Base-by-base conservation (phyloP, 2,113 vertebrate genomes). In the Echinops telfairi region DNA sequence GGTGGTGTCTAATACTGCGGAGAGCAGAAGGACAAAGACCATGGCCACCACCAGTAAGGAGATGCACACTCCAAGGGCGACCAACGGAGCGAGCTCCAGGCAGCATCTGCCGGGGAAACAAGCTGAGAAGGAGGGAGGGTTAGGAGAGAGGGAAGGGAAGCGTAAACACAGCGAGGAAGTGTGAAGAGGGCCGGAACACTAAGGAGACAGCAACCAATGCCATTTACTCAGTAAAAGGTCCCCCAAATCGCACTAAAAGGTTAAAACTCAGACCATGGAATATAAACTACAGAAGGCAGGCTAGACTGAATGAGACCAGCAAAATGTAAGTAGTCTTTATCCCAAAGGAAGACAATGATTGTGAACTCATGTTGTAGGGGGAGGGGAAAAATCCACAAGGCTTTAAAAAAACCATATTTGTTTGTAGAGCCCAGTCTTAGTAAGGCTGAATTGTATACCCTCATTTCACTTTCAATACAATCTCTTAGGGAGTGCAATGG, bases 11-110 rank as follows among this genome's bases (percentile, higher is more conserved):
- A 76, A 14, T 75, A 86, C 0, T 68, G 64, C 57, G 20, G 81
- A 82, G 53, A 81, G 60, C 25, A 95, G 86, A 82, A 86, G 47
- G 88, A 43, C 33, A 80, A 91, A 88, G 53, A 79, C 15, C 77
- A 92, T 29, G 64, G 9, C 20, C 3, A 25, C 20, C 23, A 66
- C 2, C 22, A 62, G 60, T 62, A 62, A 62, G 22, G 60, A 62
- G 60, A 23, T 62, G 60, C 17, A 23, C 60, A 62, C 60, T 62
- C 60, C 60, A 20, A 22, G 60, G 22, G 12, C 60, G 22, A 62
- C 5, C 60, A 62, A 62, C 60, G 4, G 22, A 19, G 12, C 6
- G 22, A 19, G 16, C 16, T 62, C 57, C 57, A 58, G 19, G 57
- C 57, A 58, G 57, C 57, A 6, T 62, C 22, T 19, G 60, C 60